Conservation (phyloP, 2,113 vertebrate species). For the Pseudorhombus dupliciocellatus region DNA sequence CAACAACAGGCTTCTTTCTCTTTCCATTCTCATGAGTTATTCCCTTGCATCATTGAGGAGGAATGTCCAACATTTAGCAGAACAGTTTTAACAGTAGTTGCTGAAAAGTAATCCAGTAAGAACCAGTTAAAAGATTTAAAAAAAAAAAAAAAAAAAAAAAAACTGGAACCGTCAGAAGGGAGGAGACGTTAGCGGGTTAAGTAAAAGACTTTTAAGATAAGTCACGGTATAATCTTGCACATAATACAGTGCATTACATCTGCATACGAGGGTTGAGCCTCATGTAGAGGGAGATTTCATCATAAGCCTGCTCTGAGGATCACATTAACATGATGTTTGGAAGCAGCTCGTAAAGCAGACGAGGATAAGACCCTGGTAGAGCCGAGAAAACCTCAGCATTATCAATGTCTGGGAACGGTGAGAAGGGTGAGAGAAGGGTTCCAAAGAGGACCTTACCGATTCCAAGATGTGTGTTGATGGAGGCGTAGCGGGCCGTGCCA, state of each 20-base stretch:
- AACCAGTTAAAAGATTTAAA: not conserved
- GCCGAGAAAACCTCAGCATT: not conserved
- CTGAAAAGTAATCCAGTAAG: not conserved
- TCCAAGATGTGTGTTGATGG: slow-evolving; percentile 97
- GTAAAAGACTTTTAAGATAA: no score
- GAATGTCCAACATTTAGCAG: not conserved
- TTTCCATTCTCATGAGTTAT: not conserved
- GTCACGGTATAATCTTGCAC: not conserved
- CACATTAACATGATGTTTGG: slow-evolving; percentile 6
- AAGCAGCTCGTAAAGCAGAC: not conserved
- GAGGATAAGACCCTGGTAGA: not conserved
- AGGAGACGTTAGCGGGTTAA: no score
- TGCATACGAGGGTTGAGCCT: not conserved
- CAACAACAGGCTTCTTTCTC: not conserved
- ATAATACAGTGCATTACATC: not conserved
- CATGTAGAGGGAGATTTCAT: not conserved
- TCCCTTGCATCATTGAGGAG: not conserved
- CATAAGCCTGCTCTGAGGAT: slow-evolving; percentile 8
- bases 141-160: not conserved
- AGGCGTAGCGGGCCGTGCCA: slow-evolving; percentile 95
- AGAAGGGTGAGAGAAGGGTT: not conserved
- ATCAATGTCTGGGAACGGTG: not conserved
- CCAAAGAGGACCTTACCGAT: slow-evolving; percentile 83
- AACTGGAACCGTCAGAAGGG: no score
- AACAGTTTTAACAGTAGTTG: not conserved